Percentiles rank a stretch among this genome's conserved stretches.
Evolutionary conservation across 2,888 invertebrate genomes (phyloP).

Genomic region (Leptopterna dolabrata): DNA sequence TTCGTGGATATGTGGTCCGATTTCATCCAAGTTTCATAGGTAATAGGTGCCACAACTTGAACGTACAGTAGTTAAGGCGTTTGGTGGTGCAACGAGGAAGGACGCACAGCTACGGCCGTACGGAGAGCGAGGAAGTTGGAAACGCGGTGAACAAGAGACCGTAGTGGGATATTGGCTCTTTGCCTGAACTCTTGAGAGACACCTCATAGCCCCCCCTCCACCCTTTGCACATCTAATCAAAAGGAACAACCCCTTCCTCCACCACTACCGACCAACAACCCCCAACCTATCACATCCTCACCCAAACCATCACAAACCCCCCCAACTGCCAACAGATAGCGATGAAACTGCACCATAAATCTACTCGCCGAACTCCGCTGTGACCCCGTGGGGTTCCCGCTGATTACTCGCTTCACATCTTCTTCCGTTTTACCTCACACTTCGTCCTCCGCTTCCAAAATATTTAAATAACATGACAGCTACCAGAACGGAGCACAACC

Average conservation of each 20-base stretch:
- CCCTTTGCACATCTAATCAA: neutral
- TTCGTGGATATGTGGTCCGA: too few species aligned
- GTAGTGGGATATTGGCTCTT: neutral
- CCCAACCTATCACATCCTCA: too few species aligned
- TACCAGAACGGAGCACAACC: too few species aligned
- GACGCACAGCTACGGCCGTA: too few species aligned
- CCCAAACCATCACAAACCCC: neutral
- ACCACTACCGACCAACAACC: neutral
- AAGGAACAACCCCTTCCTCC: neutral
- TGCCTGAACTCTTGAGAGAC: neutral
- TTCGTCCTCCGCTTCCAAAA: too few species aligned
- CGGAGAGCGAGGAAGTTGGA: neutral
- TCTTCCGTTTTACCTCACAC: too few species aligned
- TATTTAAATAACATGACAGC: too few species aligned
- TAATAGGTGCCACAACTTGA: too few species aligned
- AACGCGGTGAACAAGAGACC: neutral
- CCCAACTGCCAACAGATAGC: neutral
- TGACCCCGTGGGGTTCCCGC: neutral
- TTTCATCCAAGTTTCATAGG: too few species aligned
- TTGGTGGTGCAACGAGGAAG: too few species aligned
- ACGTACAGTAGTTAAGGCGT: too few species aligned
- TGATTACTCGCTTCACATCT: constrained; percentile 1
- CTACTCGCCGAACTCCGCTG: neutral
- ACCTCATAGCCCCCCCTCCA: neutral
- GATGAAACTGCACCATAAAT: constrained; percentile 1